These are phyloP conservation scores for Amblyopsis hoosieri DNA, from an alignment of 2,797 vertebrate genomes.

Conservation along the genomic window DNA sequence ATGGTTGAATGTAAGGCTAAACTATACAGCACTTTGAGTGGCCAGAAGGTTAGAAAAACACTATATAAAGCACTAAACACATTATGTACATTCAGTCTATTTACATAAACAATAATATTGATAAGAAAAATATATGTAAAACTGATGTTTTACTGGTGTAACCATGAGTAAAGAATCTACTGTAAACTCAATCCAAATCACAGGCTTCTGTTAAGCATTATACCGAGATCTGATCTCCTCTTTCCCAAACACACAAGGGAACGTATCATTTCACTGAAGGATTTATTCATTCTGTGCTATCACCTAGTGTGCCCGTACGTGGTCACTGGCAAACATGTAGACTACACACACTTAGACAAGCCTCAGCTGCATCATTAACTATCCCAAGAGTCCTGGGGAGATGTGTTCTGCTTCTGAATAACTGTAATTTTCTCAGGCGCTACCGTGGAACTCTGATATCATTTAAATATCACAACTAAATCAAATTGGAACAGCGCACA, in stretches of 20 bases:
- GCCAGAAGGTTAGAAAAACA: too few species aligned
- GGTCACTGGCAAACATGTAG: conserved; percentile 7
- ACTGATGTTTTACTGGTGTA: background rate
- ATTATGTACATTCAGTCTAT: too few species aligned
- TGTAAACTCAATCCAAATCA: background rate
- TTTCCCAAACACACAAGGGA: background rate
- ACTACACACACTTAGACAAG: conserved; percentile 28
- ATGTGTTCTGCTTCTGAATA: conserved; percentile 11
- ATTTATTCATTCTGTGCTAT: background rate
- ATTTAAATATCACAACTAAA: conserved; percentile 16
- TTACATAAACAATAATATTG: too few species aligned
- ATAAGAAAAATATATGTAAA: too few species aligned
- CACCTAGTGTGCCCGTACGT: background rate
- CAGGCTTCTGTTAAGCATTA: background rate
- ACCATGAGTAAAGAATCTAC: background rate
- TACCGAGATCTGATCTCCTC: background rate
- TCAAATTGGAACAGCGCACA: background rate
- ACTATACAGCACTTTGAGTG: too few species aligned
- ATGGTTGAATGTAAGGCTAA: background rate
- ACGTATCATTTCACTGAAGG: background rate
- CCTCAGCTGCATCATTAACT: conserved; percentile 38
- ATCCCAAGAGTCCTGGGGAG: conserved; percentile 39
- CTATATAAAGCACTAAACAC: too few species aligned
- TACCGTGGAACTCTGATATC: conserved; percentile 7
- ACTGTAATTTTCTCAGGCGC: conserved; percentile 28